phyloP scores from a whole-genome alignment of 2,888 invertebrate species.

The Cryptocephalus moraei region DNA sequence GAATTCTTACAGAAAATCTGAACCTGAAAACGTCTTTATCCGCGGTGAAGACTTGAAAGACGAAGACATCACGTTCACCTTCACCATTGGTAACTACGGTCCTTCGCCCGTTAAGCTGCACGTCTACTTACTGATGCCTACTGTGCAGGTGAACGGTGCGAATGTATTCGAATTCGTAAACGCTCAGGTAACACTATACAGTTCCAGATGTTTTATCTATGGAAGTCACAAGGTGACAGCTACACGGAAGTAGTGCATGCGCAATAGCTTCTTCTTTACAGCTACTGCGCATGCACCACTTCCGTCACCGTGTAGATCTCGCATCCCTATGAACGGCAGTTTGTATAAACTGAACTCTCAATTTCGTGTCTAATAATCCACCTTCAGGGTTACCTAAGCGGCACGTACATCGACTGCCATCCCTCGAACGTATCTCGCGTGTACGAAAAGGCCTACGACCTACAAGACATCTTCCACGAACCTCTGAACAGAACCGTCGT shows the following conservation, averaged over 20 bases:
- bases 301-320: too few relatives aligned
- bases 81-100: constrained; percentile 14
- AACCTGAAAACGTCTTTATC: constrained; percentile 13
- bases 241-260: too few relatives aligned
- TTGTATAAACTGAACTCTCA: not conserved
- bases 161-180: constrained; percentile 9
- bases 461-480: constrained; percentile 4
- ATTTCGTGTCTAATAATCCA: not conserved
- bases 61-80: constrained; percentile 10
- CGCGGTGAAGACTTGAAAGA: constrained; percentile 5
- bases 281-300: too few relatives aligned
- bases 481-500: constrained; percentile 7
- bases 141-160: constrained; percentile 3
- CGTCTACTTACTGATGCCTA: constrained; percentile 9
- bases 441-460: constrained; percentile 1
- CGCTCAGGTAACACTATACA: constrained; percentile 7
- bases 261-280: too few relatives aligned
- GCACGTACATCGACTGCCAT: not conserved
- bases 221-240: too few relatives aligned
- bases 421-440: not conserved
- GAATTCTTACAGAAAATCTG: constrained; percentile 12
- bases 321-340: too few relatives aligned
- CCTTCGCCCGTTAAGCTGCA: constrained; percentile 15
- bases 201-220: too few relatives aligned
- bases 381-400: constrained; percentile 2